Evolutionary conservation across 2,888 invertebrate species (phyloP), one percentile per base, ranked within the genome.

Genomic region (Exocentrus adspersus): DNA sequence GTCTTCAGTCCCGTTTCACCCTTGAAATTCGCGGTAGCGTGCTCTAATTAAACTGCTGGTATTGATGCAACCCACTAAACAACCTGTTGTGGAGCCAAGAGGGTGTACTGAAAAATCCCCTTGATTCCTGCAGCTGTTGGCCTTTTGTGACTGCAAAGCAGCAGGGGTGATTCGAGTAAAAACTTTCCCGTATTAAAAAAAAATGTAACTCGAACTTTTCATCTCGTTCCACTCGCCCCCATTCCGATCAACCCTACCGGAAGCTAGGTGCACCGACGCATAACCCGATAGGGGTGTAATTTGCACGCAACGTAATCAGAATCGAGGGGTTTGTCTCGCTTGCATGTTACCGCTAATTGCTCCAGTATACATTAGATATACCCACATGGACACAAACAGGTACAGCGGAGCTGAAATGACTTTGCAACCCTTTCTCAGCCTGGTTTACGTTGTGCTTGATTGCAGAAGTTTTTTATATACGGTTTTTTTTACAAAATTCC

Each of bases 291-390:
- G 60, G 43, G 28, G 41, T 21, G 16, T 41, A 53, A 53, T 53
- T 53, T 53, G 41, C 42, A 41, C 53, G 57, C 62, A 65, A 61
- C 62, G 65, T 64, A 66, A 68, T 66, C 68, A 68, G 53, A 57
- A 21, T 51, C 42, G 30, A 48, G 62, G 64, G 52, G 57, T 56
- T 56, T 63, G 61, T 61, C 62, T 57, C 50, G 59, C 64, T 37
- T 58, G 56, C 51, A 61, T 21, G 53, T 41, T 53, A 56, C 68
- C 65, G 63, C 68, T 68, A 68, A 68, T 68, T 68, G 64, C 68
- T 64, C 65, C 59, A 60, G 54, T 54, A 60, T 66, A 66, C 64
- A 66, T 42, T 42, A 14, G 19, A 24, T 41, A 53, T 42, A 14
- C 20, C 12, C 24, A 2, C n/a, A 24, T 20, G 20, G 6, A 12